These are phyloP conservation scores for Vanessa tameamea DNA, from an alignment of 1,140 invertebrate species.

Conservation along the genomic window DNA sequence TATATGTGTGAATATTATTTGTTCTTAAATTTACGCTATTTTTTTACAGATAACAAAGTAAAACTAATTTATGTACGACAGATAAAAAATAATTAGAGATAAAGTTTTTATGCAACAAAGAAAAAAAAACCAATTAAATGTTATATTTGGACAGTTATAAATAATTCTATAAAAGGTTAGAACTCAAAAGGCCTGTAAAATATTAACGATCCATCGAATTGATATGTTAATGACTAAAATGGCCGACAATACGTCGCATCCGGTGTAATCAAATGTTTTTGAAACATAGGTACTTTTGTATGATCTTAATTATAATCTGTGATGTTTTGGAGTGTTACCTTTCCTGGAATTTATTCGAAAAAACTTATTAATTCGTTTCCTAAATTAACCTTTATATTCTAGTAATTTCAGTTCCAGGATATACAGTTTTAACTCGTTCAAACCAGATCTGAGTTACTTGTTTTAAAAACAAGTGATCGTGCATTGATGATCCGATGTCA, in stretches of 20 bases:
- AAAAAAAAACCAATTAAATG: neutral
- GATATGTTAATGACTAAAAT: slow-evolving; percentile 26
- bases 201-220: slow-evolving; percentile 16
- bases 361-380: no score
- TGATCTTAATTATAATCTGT: neutral
- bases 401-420: no score
- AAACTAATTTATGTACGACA: no score
- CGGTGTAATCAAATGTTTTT: slow-evolving; percentile 12
- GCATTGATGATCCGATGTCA: no score
- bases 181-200: slow-evolving; percentile 14
- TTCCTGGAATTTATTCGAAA: neutral
- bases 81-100: no score
- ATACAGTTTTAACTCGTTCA: no score
- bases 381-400: no score
- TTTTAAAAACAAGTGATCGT: no score
- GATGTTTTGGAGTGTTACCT: neutral
- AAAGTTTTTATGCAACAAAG: neutral
- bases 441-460: no score
- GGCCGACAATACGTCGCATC: slow-evolving; percentile 20
- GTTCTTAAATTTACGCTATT: no score
- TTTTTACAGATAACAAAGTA: no score
- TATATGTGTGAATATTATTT: no score
- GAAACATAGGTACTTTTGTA: neutral
- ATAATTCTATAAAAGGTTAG: slow-evolving; percentile 15
- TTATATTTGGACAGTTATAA: slow-evolving; percentile 3